Evolutionary conservation across 2,113 vertebrate genomes (phyloP), one percentile per base, ranked within the genome.

Genomic region (Cavia aperea): DNA sequence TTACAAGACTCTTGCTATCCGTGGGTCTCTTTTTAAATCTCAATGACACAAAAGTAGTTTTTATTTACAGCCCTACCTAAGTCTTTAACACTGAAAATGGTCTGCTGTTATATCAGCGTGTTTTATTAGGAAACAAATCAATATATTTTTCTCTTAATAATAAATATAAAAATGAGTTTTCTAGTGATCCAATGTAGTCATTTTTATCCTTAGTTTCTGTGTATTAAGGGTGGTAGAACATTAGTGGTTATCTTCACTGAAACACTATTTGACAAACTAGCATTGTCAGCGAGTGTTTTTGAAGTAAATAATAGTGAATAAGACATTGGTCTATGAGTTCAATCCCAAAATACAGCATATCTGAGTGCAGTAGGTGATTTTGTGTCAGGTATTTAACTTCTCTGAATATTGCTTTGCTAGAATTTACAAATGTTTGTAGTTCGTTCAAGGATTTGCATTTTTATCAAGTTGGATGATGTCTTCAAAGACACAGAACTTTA

Each of bases 51-150:
- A 72, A 14, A 43, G 1, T 89, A 90, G 92, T 39, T 92, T 95
- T 87, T 91, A 85, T 89, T 89, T 93, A 86, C 66, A 89, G 65
- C 9, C 24, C 90, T 90, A 90, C 62, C 39, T 39, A 88, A n/a
- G 21, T 77, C 14, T 79, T 94, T 90, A 63, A 43, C 46, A 43
- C 62, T 51, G 13, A 90, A 89, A 83, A 70, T 36, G 91, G 33
- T 86, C 29, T 88, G 70, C 23, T 85, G 49, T 91, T 88, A 79
- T 87, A 94, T 79, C 21, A 49, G 58, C n/a, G 29, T 36, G 5
- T 75, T 92, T 92, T 84, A 91, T 73, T 86, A 81, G 56, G 73
- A 90, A 94, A 49, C 79, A 93, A 92, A 90, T 81, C 24, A 39
- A 21, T 16, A 19, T 72, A 60, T 12, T 54, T 62, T 43, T 79